phyloP scores from a whole-genome alignment of 2,113 vertebrate genomes.

The Casuarius casuarius region DNA sequence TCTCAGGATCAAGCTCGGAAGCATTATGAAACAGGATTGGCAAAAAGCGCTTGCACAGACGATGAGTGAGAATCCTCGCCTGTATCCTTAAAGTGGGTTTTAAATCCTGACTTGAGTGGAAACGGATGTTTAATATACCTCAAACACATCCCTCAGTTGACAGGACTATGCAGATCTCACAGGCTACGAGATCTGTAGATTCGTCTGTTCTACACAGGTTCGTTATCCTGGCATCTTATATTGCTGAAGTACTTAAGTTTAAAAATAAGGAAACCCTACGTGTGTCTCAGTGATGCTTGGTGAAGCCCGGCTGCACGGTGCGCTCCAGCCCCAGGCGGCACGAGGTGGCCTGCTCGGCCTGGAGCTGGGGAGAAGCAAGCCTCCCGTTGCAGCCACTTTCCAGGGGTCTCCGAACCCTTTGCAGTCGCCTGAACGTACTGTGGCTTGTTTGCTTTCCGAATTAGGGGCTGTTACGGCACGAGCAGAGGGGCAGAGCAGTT shows the following conservation, averaged over 20 bases:
- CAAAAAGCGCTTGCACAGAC: not conserved
- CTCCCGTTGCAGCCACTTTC: no score
- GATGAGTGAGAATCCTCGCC: not conserved
- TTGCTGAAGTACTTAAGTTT: not conserved
- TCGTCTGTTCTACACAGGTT: accelerated
- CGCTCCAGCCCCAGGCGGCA: no score
- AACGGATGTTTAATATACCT: not conserved
- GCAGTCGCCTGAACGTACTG: no score
- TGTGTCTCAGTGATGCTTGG: no score
- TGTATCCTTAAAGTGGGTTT: not conserved
- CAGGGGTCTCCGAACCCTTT: no score
- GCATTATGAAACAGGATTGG: not conserved
- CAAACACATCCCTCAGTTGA: not conserved
- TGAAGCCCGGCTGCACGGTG: no score
- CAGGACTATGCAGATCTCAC: not conserved
- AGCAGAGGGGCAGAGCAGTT: no score
- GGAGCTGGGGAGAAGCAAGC: no score
- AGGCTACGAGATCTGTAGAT: not conserved
- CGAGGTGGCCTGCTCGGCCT: no score
- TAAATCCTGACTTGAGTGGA: not conserved
- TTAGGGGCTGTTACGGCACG: not conserved
- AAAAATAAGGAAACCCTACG: not conserved
- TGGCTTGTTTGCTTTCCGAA: not conserved
- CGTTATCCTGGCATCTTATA: not conserved
- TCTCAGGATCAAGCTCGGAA: not conserved